Conservation (phyloP, 2,113 vertebrate species). For the Anarhynchus alexandrinus region DNA sequence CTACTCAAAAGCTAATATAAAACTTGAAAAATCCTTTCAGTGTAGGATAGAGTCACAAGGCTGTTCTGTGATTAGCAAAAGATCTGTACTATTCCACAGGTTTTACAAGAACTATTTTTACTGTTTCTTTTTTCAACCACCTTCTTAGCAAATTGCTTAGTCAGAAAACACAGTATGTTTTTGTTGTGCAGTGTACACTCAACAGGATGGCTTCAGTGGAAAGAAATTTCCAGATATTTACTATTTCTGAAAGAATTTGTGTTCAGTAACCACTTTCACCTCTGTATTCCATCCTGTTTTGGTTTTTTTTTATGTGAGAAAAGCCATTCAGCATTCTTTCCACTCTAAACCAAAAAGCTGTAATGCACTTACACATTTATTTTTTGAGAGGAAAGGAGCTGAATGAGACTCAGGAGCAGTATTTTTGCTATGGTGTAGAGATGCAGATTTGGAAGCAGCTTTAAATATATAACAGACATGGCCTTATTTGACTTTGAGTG, state of each 20-base stretch:
- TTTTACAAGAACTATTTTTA: neutral
- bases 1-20: neutral
- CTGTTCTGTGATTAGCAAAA: neutral
- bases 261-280: neutral
- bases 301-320: neutral
- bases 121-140: neutral
- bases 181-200: neutral
- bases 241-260: neutral
- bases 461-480: neutral
- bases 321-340: constrained; percentile 18
- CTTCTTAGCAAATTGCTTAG: neutral
- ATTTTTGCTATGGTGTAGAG: neutral
- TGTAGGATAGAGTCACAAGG: neutral
- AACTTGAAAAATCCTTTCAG: neutral
- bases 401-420: neutral
- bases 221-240: neutral
- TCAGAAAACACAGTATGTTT: neutral
- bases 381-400: neutral
- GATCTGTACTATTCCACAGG: neutral
- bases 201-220: neutral
- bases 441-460: neutral
- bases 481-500: neutral
- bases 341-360: neutral
- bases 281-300: neutral
- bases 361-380: neutral